A percentile compares a stretch with the other conserved stretches of the same genome.
phyloP scores from a whole-genome alignment of 2,797 vertebrate species.

The Cercopithecus diana region DNA sequence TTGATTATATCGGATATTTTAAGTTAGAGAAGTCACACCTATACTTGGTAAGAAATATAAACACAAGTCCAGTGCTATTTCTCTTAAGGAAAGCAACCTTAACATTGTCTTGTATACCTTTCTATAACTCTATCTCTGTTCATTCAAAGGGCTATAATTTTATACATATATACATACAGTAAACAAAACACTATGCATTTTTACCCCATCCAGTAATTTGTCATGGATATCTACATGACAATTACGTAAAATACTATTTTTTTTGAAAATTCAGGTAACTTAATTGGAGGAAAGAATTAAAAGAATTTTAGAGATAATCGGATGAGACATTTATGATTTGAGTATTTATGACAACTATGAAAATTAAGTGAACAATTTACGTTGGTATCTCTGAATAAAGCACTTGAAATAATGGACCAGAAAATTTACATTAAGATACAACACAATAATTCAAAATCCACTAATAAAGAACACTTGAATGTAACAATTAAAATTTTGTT shows the following conservation, averaged over 20 bases:
- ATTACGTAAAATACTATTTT: not conserved
- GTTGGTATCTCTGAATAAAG: not conserved
- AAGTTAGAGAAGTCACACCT: not conserved
- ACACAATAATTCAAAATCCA: not conserved
- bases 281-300: not conserved
- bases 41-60: not conserved
- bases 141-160: not conserved
- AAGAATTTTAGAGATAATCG: not conserved
- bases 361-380: not conserved
- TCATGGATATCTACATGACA: not conserved
- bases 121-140: not conserved
- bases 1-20: not conserved
- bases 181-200: not conserved
- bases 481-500: not conserved
- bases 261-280: not conserved
- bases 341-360: not conserved
- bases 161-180: not conserved
- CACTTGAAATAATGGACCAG: not conserved
- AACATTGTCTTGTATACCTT: not conserved
- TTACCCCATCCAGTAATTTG: not conserved
- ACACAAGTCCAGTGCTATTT: not conserved
- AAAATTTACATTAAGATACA: not conserved
- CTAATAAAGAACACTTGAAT: not conserved
- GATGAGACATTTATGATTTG: not conserved
- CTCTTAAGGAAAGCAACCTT: not conserved